phyloP scores from a whole-genome alignment of 2,888 invertebrate species.

The Macrosoma leucophasiata region DNA sequence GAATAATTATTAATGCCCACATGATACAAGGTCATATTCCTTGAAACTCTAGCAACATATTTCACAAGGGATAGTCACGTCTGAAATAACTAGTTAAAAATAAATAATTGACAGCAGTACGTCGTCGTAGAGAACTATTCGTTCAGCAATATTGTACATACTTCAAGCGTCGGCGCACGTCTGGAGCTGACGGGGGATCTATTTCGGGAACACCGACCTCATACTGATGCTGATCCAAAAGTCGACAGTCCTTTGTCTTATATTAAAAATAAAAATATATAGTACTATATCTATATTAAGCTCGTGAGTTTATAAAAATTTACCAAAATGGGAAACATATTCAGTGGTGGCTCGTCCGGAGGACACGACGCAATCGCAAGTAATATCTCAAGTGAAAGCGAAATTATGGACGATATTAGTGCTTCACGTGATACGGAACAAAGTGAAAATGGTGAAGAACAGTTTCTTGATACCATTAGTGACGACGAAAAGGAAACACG shows the following conservation, averaged over 20 bases:
- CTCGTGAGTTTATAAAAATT: slow-evolving; percentile 62
- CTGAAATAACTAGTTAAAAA: slow-evolving; percentile 56
- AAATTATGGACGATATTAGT: slow-evolving; percentile 48
- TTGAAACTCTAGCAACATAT: slow-evolving; percentile 25
- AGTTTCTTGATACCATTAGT: slow-evolving; percentile 38
- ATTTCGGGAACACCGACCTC: slow-evolving; percentile 60
- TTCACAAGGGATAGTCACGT: slow-evolving; percentile 32
- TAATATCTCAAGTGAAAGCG: slow-evolving; percentile 47
- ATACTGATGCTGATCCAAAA: slow-evolving; percentile 49
- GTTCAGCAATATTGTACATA: slow-evolving; percentile 40
- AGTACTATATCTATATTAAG: slow-evolving; percentile 51
- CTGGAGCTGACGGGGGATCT: slow-evolving; percentile 64
- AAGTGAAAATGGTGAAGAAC: slow-evolving; percentile 32
- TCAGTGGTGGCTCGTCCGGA: slow-evolving; percentile 53
- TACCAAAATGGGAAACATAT: slow-evolving; percentile 66
- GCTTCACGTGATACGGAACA: slow-evolving; percentile 30
- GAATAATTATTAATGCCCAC: too few relatives aligned
- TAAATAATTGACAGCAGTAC: slow-evolving; percentile 58
- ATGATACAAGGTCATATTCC: slow-evolving; percentile 31
- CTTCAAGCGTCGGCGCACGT: slow-evolving; percentile 46
- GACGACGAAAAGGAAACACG: slow-evolving; percentile 40
- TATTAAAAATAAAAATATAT: slow-evolving; percentile 59
- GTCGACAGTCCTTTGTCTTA: slow-evolving; percentile 67
- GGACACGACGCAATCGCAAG: slow-evolving; percentile 31
- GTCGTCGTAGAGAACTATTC: slow-evolving; percentile 38